Percentiles rank a stretch among this genome's conserved stretches.
phyloP scores from a whole-genome alignment of 2,113 vertebrate species.

The Excalfactoria chinensis region DNA sequence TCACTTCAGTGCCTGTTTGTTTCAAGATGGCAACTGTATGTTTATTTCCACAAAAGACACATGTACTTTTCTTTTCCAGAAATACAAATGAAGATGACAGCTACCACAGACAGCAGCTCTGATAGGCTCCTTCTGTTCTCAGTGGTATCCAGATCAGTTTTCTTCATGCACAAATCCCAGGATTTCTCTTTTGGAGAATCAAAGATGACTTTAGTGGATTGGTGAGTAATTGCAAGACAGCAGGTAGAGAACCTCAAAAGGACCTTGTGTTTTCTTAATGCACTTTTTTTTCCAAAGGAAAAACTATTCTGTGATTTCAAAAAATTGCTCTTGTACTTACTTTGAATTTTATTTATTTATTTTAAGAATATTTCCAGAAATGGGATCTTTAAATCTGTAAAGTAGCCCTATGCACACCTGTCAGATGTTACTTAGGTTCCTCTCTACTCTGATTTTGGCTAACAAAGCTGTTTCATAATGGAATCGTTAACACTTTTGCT shows the following conservation, averaged over 20 bases:
- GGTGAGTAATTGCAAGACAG: background rate
- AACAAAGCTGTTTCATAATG: background rate
- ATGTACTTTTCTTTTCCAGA: background rate
- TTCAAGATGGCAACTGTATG: background rate
- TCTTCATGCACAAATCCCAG: background rate
- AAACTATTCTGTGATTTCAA: background rate
- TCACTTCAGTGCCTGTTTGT: background rate
- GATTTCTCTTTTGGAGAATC: constrained; percentile 3
- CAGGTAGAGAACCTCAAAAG: background rate
- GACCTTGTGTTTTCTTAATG: background rate
- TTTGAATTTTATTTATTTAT: background rate
- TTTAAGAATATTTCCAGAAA: background rate
- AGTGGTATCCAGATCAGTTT: background rate
- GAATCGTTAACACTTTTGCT: background rate
- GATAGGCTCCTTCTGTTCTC: background rate
- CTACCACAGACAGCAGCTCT: background rate
- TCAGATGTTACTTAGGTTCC: background rate
- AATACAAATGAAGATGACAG: background rate
- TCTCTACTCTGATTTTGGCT: background rate
- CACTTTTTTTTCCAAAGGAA: background rate
- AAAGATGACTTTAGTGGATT: background rate
- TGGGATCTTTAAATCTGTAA: background rate
- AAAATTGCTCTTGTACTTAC: background rate
- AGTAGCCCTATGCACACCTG: background rate
- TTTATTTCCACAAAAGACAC: background rate